Evolutionary conservation across 2,888 invertebrate genomes (phyloP).

Genomic region (Cheilosia urbana): DNA sequence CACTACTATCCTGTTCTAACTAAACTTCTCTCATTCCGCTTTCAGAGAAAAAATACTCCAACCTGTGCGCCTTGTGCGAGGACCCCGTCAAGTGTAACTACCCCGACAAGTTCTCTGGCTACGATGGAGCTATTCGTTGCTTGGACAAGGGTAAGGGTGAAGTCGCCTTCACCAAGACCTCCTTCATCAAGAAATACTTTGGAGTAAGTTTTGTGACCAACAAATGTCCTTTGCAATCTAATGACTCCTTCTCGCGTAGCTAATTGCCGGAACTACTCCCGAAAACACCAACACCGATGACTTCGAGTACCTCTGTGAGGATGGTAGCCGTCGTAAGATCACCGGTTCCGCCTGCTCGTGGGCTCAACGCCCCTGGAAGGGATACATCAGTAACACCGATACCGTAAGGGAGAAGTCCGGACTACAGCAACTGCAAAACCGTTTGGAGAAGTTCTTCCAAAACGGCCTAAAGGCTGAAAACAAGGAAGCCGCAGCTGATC

Average conservation of each 20-base stretch:
- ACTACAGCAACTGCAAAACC: slow-evolving; percentile 81
- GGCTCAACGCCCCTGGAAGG: slow-evolving; percentile 95
- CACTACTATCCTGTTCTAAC: not conserved
- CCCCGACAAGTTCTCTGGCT: slow-evolving; percentile 93
- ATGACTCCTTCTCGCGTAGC: slow-evolving; percentile 80
- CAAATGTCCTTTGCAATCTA: not conserved
- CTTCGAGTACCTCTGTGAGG: slow-evolving; percentile 91
- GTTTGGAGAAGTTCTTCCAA: slow-evolving; percentile 82
- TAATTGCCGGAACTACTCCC: slow-evolving; percentile 87
- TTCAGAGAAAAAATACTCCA: slow-evolving; percentile 90
- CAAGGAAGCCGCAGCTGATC: slow-evolving; percentile 83
- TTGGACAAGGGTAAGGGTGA: slow-evolving; percentile 92
- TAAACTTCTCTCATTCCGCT: slow-evolving; percentile 57
- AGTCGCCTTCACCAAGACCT: slow-evolving; percentile 93
- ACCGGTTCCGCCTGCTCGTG: slow-evolving; percentile 89
- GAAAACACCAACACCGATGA: slow-evolving; percentile 87
- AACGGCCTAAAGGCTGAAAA: slow-evolving; percentile 81
- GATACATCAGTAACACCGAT: slow-evolving; percentile 88
- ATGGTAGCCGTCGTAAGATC: slow-evolving; percentile 89
- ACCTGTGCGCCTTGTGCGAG: slow-evolving; percentile 91
- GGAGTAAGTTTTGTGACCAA: slow-evolving; percentile 84
- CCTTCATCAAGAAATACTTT: slow-evolving; percentile 91
- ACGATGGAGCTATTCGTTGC: slow-evolving; percentile 93
- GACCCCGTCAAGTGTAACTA: slow-evolving; percentile 91
- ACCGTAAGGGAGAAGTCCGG: slow-evolving; percentile 79